These are phyloP conservation scores for Limnephilus rhombicus DNA, from an alignment of 2,888 invertebrate genomes.

Conservation along the genomic window DNA sequence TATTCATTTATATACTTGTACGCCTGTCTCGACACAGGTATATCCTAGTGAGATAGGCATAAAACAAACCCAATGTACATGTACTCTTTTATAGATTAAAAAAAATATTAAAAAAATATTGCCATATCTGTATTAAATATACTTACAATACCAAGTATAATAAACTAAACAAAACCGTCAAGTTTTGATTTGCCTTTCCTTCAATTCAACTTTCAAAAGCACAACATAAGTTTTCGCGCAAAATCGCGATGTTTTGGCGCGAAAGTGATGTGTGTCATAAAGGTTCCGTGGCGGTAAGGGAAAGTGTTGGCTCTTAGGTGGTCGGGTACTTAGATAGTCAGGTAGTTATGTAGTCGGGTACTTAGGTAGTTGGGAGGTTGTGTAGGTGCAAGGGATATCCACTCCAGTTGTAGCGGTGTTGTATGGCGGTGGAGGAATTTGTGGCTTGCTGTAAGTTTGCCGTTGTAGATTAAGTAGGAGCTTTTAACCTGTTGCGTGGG, in stretches of 20 bases:
- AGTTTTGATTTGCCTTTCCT: not conserved
- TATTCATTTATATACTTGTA: no score
- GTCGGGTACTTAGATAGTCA: not conserved
- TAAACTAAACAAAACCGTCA: not conserved
- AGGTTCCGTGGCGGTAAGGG: not conserved
- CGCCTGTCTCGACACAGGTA: no score
- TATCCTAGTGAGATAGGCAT: no score
- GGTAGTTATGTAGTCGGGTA: no score
- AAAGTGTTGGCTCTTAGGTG: not conserved
- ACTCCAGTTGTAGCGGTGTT: not conserved
- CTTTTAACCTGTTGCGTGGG: slow-evolving; percentile 27
- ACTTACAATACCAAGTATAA: not conserved
- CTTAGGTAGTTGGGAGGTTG: not conserved
- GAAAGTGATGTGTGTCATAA: slow-evolving; percentile 40
- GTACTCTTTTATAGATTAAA: no score
- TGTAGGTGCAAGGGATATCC: not conserved
- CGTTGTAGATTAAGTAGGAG: slow-evolving; percentile 28
- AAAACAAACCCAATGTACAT: no score
- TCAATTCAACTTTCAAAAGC: not conserved
- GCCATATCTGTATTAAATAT: no score
- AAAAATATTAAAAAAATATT: no score
- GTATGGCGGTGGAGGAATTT: slow-evolving; percentile 36
- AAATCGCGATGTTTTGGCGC: slow-evolving; percentile 34
- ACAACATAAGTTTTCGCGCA: slow-evolving; percentile 6
- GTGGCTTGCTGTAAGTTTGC: slow-evolving; percentile 48